Evolutionary conservation across 2,113 vertebrate genomes (phyloP).

Genomic region (Sander vitreus): DNA sequence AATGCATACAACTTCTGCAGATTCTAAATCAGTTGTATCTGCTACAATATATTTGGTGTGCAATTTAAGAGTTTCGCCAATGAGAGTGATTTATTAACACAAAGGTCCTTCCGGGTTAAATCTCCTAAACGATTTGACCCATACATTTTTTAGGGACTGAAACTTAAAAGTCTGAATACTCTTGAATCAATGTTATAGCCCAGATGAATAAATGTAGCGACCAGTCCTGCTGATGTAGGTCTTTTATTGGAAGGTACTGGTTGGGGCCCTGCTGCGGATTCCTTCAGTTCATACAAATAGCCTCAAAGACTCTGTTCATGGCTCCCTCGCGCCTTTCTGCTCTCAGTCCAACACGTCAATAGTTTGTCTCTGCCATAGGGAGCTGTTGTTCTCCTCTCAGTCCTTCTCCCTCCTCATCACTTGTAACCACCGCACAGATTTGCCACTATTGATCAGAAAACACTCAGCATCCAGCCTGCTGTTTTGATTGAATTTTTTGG

Average conservation of each 20-base stretch:
- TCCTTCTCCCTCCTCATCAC: slow-evolving; percentile 1
- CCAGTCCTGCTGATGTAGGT: neutral
- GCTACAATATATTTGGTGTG: neutral
- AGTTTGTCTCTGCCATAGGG: neutral
- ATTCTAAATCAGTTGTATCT: neutral
- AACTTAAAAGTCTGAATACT: neutral
- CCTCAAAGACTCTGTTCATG: neutral
- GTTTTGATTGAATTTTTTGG: slow-evolving; percentile 34
- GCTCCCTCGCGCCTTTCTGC: slow-evolving; percentile 8
- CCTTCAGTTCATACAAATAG: neutral
- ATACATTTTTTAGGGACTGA: neutral
- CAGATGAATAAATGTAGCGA: too few relatives aligned
- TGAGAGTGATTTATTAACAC: neutral
- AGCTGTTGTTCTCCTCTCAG: slow-evolving; percentile 17
- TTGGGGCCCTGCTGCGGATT: neutral
- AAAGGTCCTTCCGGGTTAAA: neutral
- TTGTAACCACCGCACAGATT: slow-evolving; percentile 27
- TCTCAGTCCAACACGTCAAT: slow-evolving; percentile 5
- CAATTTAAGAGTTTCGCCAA: neutral
- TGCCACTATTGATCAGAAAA: slow-evolving; percentile 47
- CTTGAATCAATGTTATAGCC: neutral
- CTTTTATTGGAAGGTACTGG: neutral
- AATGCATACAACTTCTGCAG: neutral
- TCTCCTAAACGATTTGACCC: neutral
- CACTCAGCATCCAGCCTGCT: slow-evolving; percentile 6